Evolutionary conservation across 1,140 invertebrate species (phyloP).

Genomic region (Aradophagus sp.): DNA sequence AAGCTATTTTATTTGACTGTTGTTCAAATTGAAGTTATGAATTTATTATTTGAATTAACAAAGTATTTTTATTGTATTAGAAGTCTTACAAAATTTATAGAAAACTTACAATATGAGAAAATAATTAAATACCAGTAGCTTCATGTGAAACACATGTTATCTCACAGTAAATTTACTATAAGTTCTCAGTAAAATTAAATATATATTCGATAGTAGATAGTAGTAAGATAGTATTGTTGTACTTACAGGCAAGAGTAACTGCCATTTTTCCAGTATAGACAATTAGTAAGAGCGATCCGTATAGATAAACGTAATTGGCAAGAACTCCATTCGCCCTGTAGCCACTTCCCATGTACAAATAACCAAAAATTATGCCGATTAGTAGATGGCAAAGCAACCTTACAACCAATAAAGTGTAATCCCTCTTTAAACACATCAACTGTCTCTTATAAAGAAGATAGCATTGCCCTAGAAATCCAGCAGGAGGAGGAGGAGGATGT

Average conservation of each 20-base stretch:
- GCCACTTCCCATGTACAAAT: slow-evolving; percentile 90
- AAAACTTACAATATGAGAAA: too few species aligned
- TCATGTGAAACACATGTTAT: too few species aligned
- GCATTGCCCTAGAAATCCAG: slow-evolving; percentile 70
- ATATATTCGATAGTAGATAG: too few species aligned
- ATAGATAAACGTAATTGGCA: slow-evolving; percentile 94
- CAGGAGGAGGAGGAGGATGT: slow-evolving; percentile 62
- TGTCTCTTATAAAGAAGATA: slow-evolving; percentile 72
- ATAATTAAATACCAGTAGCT: too few species aligned
- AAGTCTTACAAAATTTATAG: too few species aligned
- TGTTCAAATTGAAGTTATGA: too few species aligned
- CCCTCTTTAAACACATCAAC: slow-evolving; percentile 68
- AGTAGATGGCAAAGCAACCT: slow-evolving; percentile 86
- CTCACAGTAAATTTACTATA: too few species aligned
- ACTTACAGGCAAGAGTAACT: slow-evolving; percentile 95
- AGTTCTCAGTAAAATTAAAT: background rate
- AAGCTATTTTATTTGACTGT: too few species aligned
- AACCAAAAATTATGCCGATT: slow-evolving; percentile 91
- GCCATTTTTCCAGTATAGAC: slow-evolving; percentile 97
- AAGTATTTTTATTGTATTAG: too few species aligned
- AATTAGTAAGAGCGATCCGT: slow-evolving; percentile 91
- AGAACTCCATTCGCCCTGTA: slow-evolving; percentile 88
- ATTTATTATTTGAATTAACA: too few species aligned
- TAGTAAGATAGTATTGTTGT: background rate
- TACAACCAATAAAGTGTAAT: slow-evolving; percentile 81